Evolutionary conservation across 1,140 invertebrate species (phyloP).

Genomic region (Zaprionus tsacasi): DNA sequence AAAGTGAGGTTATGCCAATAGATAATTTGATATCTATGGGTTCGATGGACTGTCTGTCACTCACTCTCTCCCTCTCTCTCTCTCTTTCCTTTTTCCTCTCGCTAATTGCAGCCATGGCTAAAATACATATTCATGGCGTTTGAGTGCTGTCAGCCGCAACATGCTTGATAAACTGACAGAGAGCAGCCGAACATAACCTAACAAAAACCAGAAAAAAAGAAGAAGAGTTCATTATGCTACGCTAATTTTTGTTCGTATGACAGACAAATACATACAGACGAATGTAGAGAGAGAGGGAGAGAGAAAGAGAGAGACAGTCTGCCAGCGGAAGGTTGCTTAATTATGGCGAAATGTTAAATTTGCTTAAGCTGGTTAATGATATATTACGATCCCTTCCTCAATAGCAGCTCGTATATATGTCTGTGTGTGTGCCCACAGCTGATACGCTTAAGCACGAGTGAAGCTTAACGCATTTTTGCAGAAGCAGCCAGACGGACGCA

Average conservation of each 20-base stretch:
- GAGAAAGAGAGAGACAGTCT: neutral
- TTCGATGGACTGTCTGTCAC: neutral
- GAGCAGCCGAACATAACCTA: conserved; percentile 41
- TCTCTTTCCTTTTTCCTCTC: too few relatives aligned
- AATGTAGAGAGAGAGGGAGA: neutral
- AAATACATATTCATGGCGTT: conserved; percentile 72
- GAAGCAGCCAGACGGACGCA: conserved; percentile 26
- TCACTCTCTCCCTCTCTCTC: too few relatives aligned
- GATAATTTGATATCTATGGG: neutral
- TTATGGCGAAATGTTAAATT: conserved; percentile 64
- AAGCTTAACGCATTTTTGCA: conserved; percentile 72
- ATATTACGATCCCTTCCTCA: conserved; percentile 50
- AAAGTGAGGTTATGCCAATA: neutral
- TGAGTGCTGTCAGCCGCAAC: conserved; percentile 59
- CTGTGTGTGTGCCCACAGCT: conserved; percentile 27
- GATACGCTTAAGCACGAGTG: conserved; percentile 60
- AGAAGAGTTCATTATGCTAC: conserved; percentile 69
- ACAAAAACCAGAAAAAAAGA: too few relatives aligned
- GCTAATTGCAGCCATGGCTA: conserved; percentile 54
- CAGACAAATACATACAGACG: neutral
- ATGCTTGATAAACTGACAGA: conserved; percentile 66
- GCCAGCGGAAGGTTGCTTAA: conserved; percentile 57
- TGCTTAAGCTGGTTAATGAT: conserved; percentile 71
- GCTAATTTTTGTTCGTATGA: conserved; percentile 52
- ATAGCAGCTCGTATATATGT: conserved; percentile 20